Base-by-base conservation (phyloP, 2,113 vertebrate genomes). In the Atherinomorus stipes region DNA sequence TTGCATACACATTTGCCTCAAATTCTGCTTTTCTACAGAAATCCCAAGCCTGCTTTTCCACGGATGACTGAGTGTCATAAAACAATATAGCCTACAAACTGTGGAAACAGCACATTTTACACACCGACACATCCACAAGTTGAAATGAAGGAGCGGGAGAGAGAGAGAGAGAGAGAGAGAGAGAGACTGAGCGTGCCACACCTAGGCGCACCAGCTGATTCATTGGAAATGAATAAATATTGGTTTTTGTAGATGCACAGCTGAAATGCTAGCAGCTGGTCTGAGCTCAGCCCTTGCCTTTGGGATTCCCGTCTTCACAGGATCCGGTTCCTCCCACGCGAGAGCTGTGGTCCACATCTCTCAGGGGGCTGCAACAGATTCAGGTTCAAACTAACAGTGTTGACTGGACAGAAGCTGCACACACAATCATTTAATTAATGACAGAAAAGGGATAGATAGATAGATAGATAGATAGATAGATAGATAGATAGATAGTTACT, bases 291-390 rank as follows among this genome's bases (percentile, higher is more conserved):
- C 26, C 66, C 31, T 34, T 34, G 31, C 31, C 31, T 34, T 34
- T 34, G 31, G 31, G 31, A 34, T 8, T 34, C 31, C 31, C 31
- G 7, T 34, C 31, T 8, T 53, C 60, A 47, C 22, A 12, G n/a
- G 11, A 49, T 45, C 49, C n/a, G 10, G 40, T 52, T 56, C 77
- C 64, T 60, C 73, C 77, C 75, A n/a, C 44, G 21, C 2, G 57
- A 28, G 76, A 81, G 49, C 47, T 7, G 37, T 0, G 45, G 77
- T 66, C 73, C 75, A 72, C 71, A 66, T 54, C 70, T 56, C 78
- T 84, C 83, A 52, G 60, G 74, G 76, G 87, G 85, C 64, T 16
- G 42, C 12, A 78, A 66, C 84, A 90, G 81, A 84, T 87, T 54
- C 59, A 44, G 59, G 69, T 44, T 51, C 26, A 18, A 38, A 53